A percentile compares a stretch with the other conserved stretches of the same genome.
Conservation (phyloP, 1,140 invertebrate species). For the Berghia stephanieae region DNA sequence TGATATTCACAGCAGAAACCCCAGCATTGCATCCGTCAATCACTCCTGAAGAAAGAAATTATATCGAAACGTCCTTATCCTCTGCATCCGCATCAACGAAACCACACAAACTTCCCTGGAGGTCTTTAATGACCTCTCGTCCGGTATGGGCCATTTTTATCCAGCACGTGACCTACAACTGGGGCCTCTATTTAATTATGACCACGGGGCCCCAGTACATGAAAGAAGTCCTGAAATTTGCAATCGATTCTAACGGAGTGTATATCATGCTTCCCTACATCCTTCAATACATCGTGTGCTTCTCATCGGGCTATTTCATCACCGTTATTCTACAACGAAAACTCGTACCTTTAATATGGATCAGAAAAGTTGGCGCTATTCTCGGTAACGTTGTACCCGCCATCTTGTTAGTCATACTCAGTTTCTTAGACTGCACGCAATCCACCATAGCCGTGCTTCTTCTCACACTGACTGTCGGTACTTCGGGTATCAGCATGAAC, state of each 20-base stretch:
- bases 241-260: conserved; percentile 73
- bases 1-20: background rate
- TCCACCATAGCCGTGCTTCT: background rate
- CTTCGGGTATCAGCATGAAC: conserved; percentile 5
- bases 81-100: background rate
- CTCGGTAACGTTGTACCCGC: background rate
- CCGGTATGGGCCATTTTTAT: conserved; percentile 86
- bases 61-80: background rate
- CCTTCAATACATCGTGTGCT: background rate
- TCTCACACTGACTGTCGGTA: background rate
- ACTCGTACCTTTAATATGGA: background rate
- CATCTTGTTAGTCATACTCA: background rate
- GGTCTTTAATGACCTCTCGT: conserved; percentile 76
- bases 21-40: conserved; percentile 8
- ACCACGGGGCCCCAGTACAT: conserved; percentile 92
- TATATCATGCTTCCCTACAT: background rate
- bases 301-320: background rate
- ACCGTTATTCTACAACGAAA: background rate
- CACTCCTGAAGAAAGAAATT: background rate
- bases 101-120: background rate
- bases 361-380: background rate
- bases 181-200: conserved; percentile 90
- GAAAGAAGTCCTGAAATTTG: conserved; percentile 84
- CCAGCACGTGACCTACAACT: conserved; percentile 87
- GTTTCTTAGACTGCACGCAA: conserved; percentile 1